Evolutionary conservation across 1,140 invertebrate species (phyloP).

Genomic region (Maconellicoccus hirsutus): DNA sequence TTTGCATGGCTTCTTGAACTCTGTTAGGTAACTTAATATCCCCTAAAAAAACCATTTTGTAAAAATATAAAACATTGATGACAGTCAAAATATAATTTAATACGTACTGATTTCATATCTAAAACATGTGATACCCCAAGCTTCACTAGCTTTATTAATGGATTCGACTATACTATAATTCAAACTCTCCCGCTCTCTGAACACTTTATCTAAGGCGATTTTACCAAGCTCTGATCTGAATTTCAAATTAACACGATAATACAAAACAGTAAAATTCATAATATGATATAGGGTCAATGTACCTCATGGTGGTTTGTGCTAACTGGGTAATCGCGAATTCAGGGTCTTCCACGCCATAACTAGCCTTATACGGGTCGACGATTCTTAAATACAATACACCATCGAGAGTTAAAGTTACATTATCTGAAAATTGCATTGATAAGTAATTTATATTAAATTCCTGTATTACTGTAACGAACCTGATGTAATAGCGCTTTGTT

Average conservation of each 20-base stretch:
- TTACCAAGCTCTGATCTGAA: constrained; percentile 87
- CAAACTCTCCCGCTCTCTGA: constrained; percentile 87
- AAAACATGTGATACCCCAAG: constrained; percentile 95
- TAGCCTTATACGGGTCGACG: constrained; percentile 82
- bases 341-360: constrained; percentile 98
- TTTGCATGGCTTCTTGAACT: constrained; percentile 99
- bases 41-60: constrained; percentile 42
- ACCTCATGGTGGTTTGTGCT: constrained; percentile 96
- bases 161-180: constrained; percentile 94
- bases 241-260: constrained; percentile 19
- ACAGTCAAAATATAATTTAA: background rate
- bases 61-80: background rate
- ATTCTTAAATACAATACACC: constrained; percentile 93
- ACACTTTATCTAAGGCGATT: constrained; percentile 95
- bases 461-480: constrained; percentile 38
- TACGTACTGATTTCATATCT: constrained; percentile 94
- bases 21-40: constrained; percentile 84
- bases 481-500: constrained; percentile 94
- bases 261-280: background rate
- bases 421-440: constrained; percentile 49
- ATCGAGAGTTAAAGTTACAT: constrained; percentile 93
- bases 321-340: constrained; percentile 98
- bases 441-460: background rate
- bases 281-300: constrained; percentile 25
- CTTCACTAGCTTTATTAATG: constrained; percentile 95